Evolutionary conservation across 2,888 invertebrate genomes (phyloP).

Genomic region (Tinea semifulvella): DNA sequence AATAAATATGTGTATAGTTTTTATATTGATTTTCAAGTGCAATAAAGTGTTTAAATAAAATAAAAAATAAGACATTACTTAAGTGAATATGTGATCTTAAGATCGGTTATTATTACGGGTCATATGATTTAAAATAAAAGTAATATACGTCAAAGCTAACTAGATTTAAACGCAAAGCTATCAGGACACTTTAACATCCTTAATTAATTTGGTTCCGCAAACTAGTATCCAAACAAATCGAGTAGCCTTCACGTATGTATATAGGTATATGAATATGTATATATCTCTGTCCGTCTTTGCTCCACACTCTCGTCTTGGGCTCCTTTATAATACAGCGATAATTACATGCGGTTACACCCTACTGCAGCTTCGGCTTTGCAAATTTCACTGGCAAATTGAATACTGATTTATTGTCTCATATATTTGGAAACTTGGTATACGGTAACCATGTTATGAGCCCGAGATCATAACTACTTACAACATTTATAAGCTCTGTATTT

Average conservation of each 20-base stretch:
- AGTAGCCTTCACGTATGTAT: background rate
- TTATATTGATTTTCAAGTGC: too few relatives aligned
- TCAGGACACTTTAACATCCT: background rate
- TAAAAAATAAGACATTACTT: too few relatives aligned
- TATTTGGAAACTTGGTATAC: constrained; percentile 9
- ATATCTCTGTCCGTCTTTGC: constrained; percentile 1
- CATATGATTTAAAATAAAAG: too few relatives aligned
- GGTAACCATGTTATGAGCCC: constrained; percentile 3
- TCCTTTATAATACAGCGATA: constrained; percentile 11
- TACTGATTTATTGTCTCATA: constrained; percentile 10
- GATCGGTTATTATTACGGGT: too few relatives aligned
- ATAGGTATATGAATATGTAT: background rate
- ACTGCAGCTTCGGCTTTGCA: constrained; percentile 9
- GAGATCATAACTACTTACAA: too few relatives aligned
- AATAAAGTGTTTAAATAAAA: too few relatives aligned
- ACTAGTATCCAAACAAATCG: background rate
- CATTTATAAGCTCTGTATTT: too few relatives aligned
- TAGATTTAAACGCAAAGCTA: too few relatives aligned
- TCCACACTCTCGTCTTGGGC: constrained; percentile 3
- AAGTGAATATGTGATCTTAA: too few relatives aligned
- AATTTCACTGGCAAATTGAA: constrained; percentile 14
- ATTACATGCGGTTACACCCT: constrained; percentile 12
- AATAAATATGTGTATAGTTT: too few relatives aligned
- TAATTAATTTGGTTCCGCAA: background rate
- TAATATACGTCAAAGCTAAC: constrained; percentile 23